Base-by-base conservation (phyloP, 2,797 vertebrate genomes). In the Gila robusta region DNA sequence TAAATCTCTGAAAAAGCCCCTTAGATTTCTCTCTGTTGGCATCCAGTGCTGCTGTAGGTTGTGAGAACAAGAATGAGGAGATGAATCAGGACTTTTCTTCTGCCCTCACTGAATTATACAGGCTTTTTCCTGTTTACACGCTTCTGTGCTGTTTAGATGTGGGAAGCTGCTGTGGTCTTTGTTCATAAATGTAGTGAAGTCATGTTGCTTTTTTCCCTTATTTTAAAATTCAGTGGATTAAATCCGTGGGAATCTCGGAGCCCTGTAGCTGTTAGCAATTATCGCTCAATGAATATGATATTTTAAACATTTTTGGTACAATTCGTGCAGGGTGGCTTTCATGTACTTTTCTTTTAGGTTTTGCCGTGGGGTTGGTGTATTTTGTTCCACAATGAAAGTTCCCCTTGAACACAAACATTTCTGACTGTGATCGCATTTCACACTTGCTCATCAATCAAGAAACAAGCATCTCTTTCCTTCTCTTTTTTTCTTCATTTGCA, bases 1-100 rank as follows among this genome's bases (percentile, higher is more conserved):
- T 93, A 89, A 94, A 94, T 93, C 92, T 89, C 89, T 69, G 47
- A 66, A 86, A 49, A 92, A 90, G 87, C 87, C 83, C 86, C 88
- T 86, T 79, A 73, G 89, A 93, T 93, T 93, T 89, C 91, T 87
- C 86, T 54, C 8, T 77, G 93, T 92, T 92, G 90, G 82, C 87
- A 35, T 87, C 54, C 14, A 80, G 19, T 21, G 64, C 82, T 81
- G 66, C 44, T 72, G 49, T 32, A 70, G 59, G 67, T 52, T 77
- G 32, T 37, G 49, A 87, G 83, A 67, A 66, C 78, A 76, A 35
- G 72, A 59, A 82, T 52, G 83, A 77, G 70, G 47, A 79, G 88
- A 79, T 81, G 85, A 85, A 64, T 86, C 86, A 32, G 52, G 74
- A 82, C 82, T 82, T 72, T 83, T 12, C 69, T 89, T 86, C 81